phyloP scores from a whole-genome alignment of 2,113 vertebrate species.

The Cyprinodon tularosa region DNA sequence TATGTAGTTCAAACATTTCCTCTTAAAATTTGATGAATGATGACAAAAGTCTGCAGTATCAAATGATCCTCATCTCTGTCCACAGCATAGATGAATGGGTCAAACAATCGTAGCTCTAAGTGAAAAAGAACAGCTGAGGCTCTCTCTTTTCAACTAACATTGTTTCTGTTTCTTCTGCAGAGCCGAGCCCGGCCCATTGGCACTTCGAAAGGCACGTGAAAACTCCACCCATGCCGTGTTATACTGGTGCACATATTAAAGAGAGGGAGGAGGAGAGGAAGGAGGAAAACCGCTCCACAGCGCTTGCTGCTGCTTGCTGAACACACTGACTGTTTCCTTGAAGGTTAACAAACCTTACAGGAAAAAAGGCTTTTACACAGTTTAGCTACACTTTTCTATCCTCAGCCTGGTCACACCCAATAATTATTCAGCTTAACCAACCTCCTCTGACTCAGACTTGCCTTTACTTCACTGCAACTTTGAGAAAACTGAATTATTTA shows the following conservation, averaged over 20 bases:
- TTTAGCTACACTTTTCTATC: neutral
- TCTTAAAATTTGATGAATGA: neutral
- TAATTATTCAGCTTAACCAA: neutral
- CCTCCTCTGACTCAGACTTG: neutral
- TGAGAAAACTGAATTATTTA: neutral
- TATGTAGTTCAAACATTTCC: neutral
- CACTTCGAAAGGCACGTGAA: slow-evolving; percentile 22
- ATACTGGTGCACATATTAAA: neutral
- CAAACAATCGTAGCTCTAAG: neutral
- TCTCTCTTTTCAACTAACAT: slow-evolving; percentile 19
- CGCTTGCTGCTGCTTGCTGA: neutral
- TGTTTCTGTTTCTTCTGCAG: slow-evolving; percentile 27
- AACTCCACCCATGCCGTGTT: slow-evolving; percentile 16
- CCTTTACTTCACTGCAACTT: neutral
- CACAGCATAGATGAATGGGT: neutral
- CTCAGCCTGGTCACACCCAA: neutral
- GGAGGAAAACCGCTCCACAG: neutral
- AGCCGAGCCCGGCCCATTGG: slow-evolving; percentile 17
- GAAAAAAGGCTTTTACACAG: fast-evolving
- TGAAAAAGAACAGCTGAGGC: neutral
- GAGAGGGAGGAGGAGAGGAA: neutral
- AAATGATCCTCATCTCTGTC: neutral
- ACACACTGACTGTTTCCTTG: neutral
- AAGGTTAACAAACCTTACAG: no score
- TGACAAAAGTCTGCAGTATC: neutral